Evolutionary conservation across 1,140 invertebrate species (phyloP).

Genomic region (Ephestia elutella): DNA sequence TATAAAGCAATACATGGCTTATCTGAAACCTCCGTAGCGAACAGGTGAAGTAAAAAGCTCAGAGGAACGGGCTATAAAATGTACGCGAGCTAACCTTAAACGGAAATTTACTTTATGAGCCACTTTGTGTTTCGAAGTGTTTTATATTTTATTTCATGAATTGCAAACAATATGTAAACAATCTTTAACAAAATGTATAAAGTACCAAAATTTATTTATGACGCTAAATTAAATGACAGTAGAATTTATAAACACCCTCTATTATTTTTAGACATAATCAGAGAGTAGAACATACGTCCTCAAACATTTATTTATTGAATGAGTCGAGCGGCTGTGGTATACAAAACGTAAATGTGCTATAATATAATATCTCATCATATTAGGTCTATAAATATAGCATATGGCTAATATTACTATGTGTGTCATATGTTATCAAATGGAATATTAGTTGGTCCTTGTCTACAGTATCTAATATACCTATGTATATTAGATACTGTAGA

Average conservation of each 20-base stretch:
- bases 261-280: neutral
- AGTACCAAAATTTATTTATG: no score
- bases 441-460: no score
- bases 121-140: conserved; percentile 8
- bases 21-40: conserved; percentile 10
- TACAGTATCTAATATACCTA: no score
- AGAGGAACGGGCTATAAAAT: conserved; percentile 31
- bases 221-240: no score
- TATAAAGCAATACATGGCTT: conserved; percentile 13
- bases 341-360: neutral
- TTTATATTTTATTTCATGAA: conserved; percentile 3
- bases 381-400: no score
- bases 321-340: neutral
- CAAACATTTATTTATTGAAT: neutral
- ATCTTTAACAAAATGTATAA: no score
- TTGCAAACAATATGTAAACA: neutral
- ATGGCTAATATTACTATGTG: no score
- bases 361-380: no score
- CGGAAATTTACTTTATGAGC: conserved; percentile 37
- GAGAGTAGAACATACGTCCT: conserved; percentile 9
- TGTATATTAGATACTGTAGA: no score
- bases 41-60: conserved; percentile 24
- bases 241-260: no score
- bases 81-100: conserved; percentile 29
- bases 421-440: no score